Base-by-base conservation (phyloP, 2,113 vertebrate species). In the Dasyprocta punctata region DNA sequence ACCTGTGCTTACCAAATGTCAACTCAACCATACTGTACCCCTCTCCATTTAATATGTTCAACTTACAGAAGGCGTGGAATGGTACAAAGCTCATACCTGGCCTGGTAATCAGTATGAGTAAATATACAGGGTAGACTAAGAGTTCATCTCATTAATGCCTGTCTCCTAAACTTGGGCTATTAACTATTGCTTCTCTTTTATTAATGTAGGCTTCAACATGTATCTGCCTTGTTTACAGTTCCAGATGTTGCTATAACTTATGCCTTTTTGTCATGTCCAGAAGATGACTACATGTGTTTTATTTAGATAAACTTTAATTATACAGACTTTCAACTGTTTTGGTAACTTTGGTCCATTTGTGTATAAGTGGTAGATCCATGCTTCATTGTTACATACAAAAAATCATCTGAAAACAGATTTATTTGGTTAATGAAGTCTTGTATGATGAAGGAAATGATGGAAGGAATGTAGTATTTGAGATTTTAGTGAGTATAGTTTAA, bases 241-340 rank as follows among this genome's bases (percentile, higher is more conserved):
- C 93, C 11, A 47, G 91, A 92, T 97, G 97, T 44, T 85, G 26
- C 82, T 96, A 1, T 77, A 95, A 86, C 91, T 97, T 84, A 88
- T 97, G 81, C 30, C 92, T 67, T 95, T 73, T 67, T 95, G 82
- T 94, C 61, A 4, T 69, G 92, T 98, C 87, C 94, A 94, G 90
- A 95, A 98, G 91, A 97, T 97, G 96, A 91, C 89, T 98, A 63
- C 41, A 4, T 96, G 65, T 90, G 49, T 97, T 98, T 98, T 98
- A 97, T 97, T 98, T 98, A 97, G 95, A 92, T 92, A 95, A 96
- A 94, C 91, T 95, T 56, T 94, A 97, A 97, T 97, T 98, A 73
- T 84, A 38, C 6, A 6, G 87, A 95, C 86, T 97, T 98, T 85
- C 92, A 98, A 95, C 89, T 98, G 67, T 92, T 98, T 96, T 47